Evolutionary conservation across 2,113 vertebrate species (phyloP).

Genomic region (Anas platyrhynchos): DNA sequence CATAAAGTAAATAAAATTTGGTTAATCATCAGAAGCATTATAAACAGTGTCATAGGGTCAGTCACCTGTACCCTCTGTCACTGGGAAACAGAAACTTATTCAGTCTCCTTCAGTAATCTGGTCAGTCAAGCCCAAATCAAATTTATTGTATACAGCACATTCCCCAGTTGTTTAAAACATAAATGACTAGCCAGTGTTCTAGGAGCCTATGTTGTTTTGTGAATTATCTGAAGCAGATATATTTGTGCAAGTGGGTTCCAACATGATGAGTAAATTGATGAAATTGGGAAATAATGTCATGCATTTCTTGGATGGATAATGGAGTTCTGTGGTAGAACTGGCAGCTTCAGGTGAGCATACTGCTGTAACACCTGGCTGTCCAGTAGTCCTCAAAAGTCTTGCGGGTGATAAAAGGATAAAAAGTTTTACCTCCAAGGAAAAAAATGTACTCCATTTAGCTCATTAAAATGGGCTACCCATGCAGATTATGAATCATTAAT

Average conservation of each 20-base stretch:
- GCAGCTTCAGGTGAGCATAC: neutral
- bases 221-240: neutral
- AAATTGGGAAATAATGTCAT: neutral
- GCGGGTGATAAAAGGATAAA: neutral
- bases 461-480: neutral
- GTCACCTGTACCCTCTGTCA: neutral
- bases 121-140: neutral
- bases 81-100: neutral
- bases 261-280: neutral
- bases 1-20: neutral
- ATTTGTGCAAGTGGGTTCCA: neutral
- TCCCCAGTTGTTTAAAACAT: neutral
- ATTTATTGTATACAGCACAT: neutral
- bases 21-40: neutral
- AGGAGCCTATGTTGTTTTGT: neutral
- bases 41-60: neutral
- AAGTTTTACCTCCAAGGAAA: neutral
- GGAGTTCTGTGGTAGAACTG: neutral
- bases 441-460: neutral
- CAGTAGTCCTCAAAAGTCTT: neutral
- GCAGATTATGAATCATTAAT: neutral
- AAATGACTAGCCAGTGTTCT: neutral
- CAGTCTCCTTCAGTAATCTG: neutral
- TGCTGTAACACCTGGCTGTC: fast-evolving
- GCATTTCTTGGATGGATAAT: neutral